Conservation (phyloP, 2,113 vertebrate species). For the Urocitellus parryii region DNA sequence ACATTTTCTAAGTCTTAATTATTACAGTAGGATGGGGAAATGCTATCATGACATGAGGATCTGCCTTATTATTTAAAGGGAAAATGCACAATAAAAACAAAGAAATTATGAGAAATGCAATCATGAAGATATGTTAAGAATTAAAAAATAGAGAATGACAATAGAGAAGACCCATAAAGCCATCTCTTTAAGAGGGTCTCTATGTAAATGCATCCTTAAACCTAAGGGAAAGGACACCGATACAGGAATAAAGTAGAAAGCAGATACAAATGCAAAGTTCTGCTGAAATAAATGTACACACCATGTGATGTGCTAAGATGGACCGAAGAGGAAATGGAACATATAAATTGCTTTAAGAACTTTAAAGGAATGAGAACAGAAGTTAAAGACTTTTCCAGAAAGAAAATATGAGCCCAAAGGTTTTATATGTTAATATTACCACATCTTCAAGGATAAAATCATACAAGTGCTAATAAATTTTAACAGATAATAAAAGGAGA, state of each 20-base stretch:
- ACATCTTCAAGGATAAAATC: neutral
- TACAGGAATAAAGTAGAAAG: neutral
- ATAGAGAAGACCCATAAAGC: no score
- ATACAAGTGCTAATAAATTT: neutral
- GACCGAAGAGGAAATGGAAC: neutral
- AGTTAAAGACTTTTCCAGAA: neutral
- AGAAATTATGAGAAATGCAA: no score
- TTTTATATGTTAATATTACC: neutral
- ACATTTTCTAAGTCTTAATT: no score
- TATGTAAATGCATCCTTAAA: neutral
- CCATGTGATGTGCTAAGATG: neutral
- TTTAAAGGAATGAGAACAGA: neutral
- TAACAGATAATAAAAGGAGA: neutral
- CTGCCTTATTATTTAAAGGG: no score
- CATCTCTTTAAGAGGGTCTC: neutral
- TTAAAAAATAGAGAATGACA: neutral
- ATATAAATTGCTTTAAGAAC: neutral
- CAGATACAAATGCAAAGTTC: no score
- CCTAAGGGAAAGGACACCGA: neutral
- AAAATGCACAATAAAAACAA: no score
- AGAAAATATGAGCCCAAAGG: neutral
- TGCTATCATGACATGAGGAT: no score
- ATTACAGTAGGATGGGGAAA: no score
- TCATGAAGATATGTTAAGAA: no score
- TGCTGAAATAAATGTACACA: neutral